Evolutionary conservation across 2,888 invertebrate species (phyloP).

Genomic region (Alviniconcha strummeri): DNA sequence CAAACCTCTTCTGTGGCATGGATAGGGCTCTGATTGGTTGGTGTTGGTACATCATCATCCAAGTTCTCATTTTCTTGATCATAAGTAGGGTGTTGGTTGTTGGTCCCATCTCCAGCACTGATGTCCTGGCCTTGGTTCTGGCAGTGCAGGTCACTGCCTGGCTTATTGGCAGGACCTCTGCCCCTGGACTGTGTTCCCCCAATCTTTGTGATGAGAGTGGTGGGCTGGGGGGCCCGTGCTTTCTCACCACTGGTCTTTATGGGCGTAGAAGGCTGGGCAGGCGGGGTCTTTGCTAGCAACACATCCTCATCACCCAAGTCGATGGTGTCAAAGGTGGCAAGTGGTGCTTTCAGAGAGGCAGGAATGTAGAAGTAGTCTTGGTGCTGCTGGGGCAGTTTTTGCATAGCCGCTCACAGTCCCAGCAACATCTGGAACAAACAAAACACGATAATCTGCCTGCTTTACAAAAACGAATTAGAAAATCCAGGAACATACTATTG

Average conservation of each 20-base stretch:
- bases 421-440: slow-evolving; percentile 6
- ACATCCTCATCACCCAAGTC: slow-evolving; percentile 58
- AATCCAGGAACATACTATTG: no score
- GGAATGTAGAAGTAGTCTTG: slow-evolving; percentile 23
- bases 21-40: slow-evolving; percentile 31
- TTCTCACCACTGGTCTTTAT: background rate
- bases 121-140: background rate
- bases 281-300: background rate
- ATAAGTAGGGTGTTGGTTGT: no score
- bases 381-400: slow-evolving; percentile 41
- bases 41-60: slow-evolving; percentile 29
- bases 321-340: slow-evolving; percentile 67
- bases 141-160: slow-evolving; percentile 24
- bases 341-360: slow-evolving; percentile 52
- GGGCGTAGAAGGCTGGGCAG: background rate
- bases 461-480: no score
- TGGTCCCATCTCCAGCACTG: no score
- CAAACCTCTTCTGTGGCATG: background rate
- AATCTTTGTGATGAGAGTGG: slow-evolving; percentile 18
- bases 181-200: slow-evolving; percentile 34
- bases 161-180: slow-evolving; percentile 25
- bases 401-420: slow-evolving; percentile 42
- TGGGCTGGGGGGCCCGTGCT: background rate
- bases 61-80: background rate
- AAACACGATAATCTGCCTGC: no score